These are phyloP conservation scores for Ophion obscuratus DNA, from an alignment of 2,888 invertebrate genomes.

Conservation along the genomic window DNA sequence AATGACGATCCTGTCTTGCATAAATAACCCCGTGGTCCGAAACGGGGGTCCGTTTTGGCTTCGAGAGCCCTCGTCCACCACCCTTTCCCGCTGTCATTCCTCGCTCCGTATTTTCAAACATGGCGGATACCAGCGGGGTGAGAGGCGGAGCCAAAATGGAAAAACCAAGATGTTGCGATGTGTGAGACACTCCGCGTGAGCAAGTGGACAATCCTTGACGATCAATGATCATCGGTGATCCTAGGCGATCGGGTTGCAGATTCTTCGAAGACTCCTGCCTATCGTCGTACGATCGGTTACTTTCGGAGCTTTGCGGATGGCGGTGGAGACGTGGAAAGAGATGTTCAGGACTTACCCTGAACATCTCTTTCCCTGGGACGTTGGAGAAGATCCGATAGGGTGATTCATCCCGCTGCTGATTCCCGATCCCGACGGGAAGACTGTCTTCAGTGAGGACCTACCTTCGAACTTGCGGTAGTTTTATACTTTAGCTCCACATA, in stretches of 20 bases:
- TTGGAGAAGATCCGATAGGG: conserved; percentile 17
- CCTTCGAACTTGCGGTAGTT: conserved; percentile 4
- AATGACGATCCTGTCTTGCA: conserved; percentile 68
- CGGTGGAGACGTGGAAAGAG: background rate
- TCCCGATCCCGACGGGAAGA: conserved; percentile 27
- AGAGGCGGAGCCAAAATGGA: conserved; percentile 46
- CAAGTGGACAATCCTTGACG: background rate
- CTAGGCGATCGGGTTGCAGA: background rate
- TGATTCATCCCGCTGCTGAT: conserved; percentile 33
- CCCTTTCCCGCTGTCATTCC: conserved; percentile 45
- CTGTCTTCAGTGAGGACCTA: conserved; percentile 20
- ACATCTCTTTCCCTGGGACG: background rate
- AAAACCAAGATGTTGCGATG: conserved; percentile 14
- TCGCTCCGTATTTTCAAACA: conserved; percentile 34
- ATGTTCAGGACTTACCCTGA: background rate
- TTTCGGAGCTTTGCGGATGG: background rate
- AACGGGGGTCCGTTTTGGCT: conserved; percentile 56
- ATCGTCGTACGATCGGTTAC: conserved; percentile 1
- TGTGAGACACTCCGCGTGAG: background rate
- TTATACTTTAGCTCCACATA: conserved; percentile 19
- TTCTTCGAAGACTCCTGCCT: background rate
- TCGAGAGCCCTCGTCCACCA: conserved; percentile 42
- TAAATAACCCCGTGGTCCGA: conserved; percentile 75
- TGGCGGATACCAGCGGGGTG: conserved; percentile 29
- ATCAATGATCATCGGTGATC: background rate